Evolutionary conservation across 2,113 vertebrate genomes (phyloP).

Genomic region (Prolemur simus): DNA sequence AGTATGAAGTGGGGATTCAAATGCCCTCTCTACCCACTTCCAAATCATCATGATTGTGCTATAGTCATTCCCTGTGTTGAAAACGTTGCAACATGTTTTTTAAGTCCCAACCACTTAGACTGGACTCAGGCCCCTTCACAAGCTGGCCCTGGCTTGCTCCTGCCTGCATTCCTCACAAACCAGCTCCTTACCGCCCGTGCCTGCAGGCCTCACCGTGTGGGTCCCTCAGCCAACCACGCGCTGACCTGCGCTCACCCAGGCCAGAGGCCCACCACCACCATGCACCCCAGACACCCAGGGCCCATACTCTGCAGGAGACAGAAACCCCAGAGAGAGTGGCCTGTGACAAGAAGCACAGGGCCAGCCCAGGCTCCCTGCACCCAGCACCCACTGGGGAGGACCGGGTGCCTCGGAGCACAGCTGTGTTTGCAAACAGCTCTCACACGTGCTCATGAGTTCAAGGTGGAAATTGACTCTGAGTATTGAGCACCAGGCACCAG

Average conservation of each 20-base stretch:
- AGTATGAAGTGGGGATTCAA: background rate
- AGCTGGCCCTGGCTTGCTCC: background rate
- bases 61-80: background rate
- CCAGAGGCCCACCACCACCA: background rate
- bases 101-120: background rate
- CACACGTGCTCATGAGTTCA: background rate
- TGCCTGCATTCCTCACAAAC: background rate
- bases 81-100: background rate
- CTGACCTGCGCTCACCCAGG: background rate
- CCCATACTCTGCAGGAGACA: background rate
- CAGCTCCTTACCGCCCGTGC: background rate
- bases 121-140: background rate
- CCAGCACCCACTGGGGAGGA: background rate
- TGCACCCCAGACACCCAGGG: background rate
- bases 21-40: background rate
- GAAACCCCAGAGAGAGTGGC: background rate
- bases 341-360: background rate
- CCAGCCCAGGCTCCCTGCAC: background rate
- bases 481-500: background rate
- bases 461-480: conserved; percentile 56
- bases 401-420: no score
- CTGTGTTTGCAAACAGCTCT: background rate
- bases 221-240: background rate
- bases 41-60: background rate
- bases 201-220: background rate